Evolutionary conservation across 2,797 vertebrate species (phyloP).

Genomic region (Oreonectes daqikongensis): DNA sequence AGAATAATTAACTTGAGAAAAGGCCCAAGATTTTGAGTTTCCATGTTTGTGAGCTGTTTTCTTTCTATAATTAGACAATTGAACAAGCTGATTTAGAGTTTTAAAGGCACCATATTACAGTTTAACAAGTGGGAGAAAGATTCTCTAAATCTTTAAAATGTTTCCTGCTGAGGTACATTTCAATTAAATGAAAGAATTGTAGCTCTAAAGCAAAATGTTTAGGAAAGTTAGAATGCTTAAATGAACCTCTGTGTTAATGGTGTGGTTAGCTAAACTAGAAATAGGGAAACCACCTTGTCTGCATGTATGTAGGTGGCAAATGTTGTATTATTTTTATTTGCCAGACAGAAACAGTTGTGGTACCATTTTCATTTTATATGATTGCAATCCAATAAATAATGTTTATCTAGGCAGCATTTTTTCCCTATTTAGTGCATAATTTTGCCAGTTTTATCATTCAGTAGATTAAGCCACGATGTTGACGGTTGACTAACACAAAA

Average conservation of each 20-base stretch:
- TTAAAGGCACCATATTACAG: slow-evolving; percentile 23
- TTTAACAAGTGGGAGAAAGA: slow-evolving; percentile 12
- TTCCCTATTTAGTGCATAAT: background rate
- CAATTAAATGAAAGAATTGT: slow-evolving; percentile 5
- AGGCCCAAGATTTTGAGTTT: background rate
- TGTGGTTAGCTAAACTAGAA: background rate
- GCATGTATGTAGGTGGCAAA: background rate
- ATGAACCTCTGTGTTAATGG: slow-evolving; percentile 10
- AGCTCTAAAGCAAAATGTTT: slow-evolving; percentile 2
- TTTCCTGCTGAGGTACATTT: slow-evolving; percentile 30
- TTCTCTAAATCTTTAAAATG: slow-evolving; percentile 27
- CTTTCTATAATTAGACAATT: background rate
- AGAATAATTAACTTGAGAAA: background rate
- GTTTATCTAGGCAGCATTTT: slow-evolving; percentile 1
- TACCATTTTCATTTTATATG: background rate
- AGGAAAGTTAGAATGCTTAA: background rate
- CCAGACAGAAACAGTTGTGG: background rate
- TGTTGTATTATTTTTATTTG: slow-evolving; percentile 8
- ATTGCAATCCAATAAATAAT: background rate
- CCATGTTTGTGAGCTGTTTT: background rate
- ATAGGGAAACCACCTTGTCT: background rate
- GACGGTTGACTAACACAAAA: background rate
- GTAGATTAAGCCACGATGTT: background rate
- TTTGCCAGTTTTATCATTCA: background rate
- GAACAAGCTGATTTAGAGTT: slow-evolving; percentile 18